Evolutionary conservation across 2,113 vertebrate species (phyloP), one percentile per base, ranked within the genome.

Genomic region (Pygoscelis antarcticus): DNA sequence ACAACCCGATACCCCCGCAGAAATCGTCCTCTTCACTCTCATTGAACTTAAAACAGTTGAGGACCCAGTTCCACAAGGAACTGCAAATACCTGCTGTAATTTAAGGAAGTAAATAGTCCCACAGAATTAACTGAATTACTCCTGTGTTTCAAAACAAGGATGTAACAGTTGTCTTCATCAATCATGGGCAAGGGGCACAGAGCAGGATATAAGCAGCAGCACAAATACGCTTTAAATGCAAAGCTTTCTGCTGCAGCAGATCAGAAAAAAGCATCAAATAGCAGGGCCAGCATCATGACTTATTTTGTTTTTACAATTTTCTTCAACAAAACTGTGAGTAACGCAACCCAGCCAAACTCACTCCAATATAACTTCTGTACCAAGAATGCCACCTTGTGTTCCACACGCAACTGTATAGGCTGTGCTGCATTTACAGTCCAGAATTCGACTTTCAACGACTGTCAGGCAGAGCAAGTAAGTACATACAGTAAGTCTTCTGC

Each of bases 251-350:
- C 64, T 88, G 22, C 4, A 1, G 54, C 22, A 70, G 46, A 15
- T 80, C 51, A 80, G 72, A 46, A 77, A 55, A 71, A 71, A 40
- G 1, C 5, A 9, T 47, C 21, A 54, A 36, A 7, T 13, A 23
- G 6, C 46, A 75, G 32, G 32, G 26, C 21, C 0, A 0, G 27
- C 2, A 0, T 38, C 19, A 49, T 4, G 1, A 64, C 9, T 87
- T 65, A 6, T 9, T 91, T 71, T 55, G 55, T 47, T 91, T 54
- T 23, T n/a, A 42, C 2, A 25, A 4, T 85, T 84, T 83, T 52
- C 78, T 65, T 77, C 64, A 76, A 15, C 12, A 55, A 64, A 55
- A 64, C 13, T 4, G 0, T 29, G 70, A 76, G 54, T 11, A 84
- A 71, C 0, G 0, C 40, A 79, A 72, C 7, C 21, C 3, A 11